Evolutionary conservation across 2,888 invertebrate species (phyloP).

Genomic region (Fragum sueziense): DNA sequence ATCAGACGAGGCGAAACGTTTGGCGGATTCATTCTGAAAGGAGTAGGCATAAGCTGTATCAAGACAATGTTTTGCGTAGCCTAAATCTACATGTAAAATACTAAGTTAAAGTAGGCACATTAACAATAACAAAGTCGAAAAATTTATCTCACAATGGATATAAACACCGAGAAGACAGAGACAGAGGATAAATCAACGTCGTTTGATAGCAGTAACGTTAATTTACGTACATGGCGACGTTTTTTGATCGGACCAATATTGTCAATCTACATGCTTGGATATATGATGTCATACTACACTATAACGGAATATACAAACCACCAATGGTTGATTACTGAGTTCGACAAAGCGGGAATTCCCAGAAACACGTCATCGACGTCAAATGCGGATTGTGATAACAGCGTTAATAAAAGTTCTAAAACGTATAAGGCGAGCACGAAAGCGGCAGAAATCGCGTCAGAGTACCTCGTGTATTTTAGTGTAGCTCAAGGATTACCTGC

Average conservation of each 20-base stretch:
- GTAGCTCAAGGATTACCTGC: conserved; percentile 56
- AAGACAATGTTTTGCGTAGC: too few species aligned
- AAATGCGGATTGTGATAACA: conserved; percentile 25
- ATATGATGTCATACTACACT: conserved; percentile 52
- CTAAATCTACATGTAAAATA: too few species aligned
- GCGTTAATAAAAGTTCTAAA: conserved; percentile 32
- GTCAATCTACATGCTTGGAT: conserved; percentile 49
- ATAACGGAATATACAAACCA: conserved; percentile 52
- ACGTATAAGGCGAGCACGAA: conserved; percentile 30
- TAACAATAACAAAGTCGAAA: too few species aligned
- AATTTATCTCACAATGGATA: neutral
- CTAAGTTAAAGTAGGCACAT: too few species aligned
- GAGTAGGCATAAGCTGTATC: too few species aligned
- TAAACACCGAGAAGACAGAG: neutral
- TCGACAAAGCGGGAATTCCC: conserved; percentile 36
- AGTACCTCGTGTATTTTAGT: conserved; percentile 51
- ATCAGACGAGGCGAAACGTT: too few species aligned
- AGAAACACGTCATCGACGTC: neutral
- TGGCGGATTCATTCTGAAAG: too few species aligned
- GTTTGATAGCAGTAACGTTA: neutral
- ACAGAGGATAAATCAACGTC: neutral
- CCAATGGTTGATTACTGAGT: conserved; percentile 23
- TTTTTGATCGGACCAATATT: conserved; percentile 49
- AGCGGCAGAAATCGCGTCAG: conserved; percentile 46
- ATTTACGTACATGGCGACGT: conserved; percentile 37